Conservation (phyloP, 1,140 invertebrate species). For the Reticulitermes speratus region DNA sequence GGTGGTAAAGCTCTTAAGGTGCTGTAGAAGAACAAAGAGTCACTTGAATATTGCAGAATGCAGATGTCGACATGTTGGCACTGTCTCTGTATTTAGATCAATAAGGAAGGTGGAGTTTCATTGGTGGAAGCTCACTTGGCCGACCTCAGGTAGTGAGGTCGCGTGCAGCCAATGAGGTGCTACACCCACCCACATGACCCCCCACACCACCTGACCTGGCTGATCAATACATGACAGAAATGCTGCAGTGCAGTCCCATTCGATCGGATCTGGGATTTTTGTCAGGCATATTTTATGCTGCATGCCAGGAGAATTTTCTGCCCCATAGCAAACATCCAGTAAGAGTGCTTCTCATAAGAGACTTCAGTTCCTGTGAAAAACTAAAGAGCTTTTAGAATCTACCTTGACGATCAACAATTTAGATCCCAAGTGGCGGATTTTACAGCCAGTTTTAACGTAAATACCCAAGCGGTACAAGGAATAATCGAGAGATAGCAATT, state of each 20-base stretch:
- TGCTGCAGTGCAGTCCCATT: slow-evolving; percentile 3
- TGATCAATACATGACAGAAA: slow-evolving; percentile 11
- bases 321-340: too few relatives aligned
- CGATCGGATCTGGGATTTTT: background rate
- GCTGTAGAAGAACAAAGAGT: background rate
- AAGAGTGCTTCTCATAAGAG: too few relatives aligned
- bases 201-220: slow-evolving; percentile 13
- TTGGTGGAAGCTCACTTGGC: background rate
- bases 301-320: too few relatives aligned
- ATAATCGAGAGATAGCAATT: too few relatives aligned
- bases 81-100: background rate
- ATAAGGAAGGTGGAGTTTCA: background rate
- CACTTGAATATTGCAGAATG: slow-evolving; percentile 4
- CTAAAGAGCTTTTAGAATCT: too few relatives aligned
- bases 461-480: too few relatives aligned
- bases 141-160: slow-evolving; percentile 12
- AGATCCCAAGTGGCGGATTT: too few relatives aligned
- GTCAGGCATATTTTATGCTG: background rate
- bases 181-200: slow-evolving; percentile 1
- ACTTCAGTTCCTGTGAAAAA: too few relatives aligned
- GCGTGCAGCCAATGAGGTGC: slow-evolving; percentile 11
- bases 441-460: too few relatives aligned
- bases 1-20: background rate
- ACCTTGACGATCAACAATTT: too few relatives aligned
- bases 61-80: background rate